Evolutionary conservation across 37 sponge, comb jelly and placozoan genomes (phyloP).

Genomic region (Dysidea cf. avara): DNA sequence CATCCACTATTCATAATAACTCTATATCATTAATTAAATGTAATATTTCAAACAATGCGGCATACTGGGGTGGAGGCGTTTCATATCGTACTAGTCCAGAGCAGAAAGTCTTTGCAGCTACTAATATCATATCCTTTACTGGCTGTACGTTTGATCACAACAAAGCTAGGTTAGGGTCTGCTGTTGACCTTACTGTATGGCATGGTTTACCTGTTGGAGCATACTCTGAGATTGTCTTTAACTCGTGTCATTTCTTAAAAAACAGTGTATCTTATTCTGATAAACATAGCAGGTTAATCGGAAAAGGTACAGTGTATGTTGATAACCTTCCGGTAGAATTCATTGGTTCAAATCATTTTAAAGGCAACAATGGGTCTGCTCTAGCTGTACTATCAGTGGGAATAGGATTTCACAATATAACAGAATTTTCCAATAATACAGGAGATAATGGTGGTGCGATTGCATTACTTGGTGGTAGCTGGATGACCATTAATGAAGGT

Average conservation of each 20-base stretch:
- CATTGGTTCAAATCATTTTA: not conserved
- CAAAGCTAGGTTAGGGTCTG: slow-evolving; percentile 28
- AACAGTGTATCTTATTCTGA: slow-evolving; percentile 3
- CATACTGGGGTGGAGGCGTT: slow-evolving; percentile 35
- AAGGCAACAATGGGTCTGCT: slow-evolving; percentile 37
- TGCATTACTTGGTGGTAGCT: slow-evolving; percentile 24
- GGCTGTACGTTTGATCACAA: slow-evolving; percentile 3
- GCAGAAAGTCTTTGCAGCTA: not conserved
- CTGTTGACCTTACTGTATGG: slow-evolving; percentile 23
- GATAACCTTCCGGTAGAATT: slow-evolving; percentile 21
- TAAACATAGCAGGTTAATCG: not conserved
- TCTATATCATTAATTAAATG: not conserved
- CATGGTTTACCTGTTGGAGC: not conserved
- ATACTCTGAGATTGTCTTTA: not conserved
- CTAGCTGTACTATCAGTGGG: slow-evolving; percentile 6
- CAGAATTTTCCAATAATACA: not conserved
- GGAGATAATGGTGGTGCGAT: slow-evolving; percentile 33
- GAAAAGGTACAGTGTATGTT: slow-evolving; percentile 33
- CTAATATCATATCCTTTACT: not conserved
- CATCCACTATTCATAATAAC: not conserved
- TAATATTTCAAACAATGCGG: slow-evolving; percentile 1
- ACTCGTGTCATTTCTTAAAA: not conserved
- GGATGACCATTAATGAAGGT: slow-evolving; percentile 3
- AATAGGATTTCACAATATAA: not conserved
- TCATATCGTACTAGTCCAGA: slow-evolving; percentile 19